Evolutionary conservation across 2,113 vertebrate genomes (phyloP).

Genomic region (Xyrauchen texanus): DNA sequence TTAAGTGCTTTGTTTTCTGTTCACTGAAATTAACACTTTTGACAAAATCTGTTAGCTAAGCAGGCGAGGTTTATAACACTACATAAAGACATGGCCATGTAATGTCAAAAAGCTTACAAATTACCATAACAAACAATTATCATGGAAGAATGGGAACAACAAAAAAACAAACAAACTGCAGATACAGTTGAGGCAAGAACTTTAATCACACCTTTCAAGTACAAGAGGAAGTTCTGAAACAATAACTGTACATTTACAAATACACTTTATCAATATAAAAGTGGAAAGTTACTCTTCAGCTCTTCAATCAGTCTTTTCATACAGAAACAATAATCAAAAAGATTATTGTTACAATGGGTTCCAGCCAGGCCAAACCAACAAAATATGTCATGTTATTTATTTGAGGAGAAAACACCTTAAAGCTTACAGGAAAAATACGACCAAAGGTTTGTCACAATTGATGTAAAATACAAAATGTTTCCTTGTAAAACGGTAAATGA

Average conservation of each 20-base stretch:
- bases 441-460: background rate
- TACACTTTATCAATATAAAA: constrained; percentile 50
- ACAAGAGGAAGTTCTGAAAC: constrained; percentile 36
- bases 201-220: constrained; percentile 49
- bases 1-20: too few species aligned
- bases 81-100: background rate
- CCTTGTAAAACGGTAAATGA: background rate
- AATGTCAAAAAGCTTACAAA: background rate
- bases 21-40: too few species aligned
- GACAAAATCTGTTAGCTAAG: too few species aligned
- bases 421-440: constrained; percentile 22
- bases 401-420: constrained; percentile 24
- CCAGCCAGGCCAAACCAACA: constrained; percentile 21
- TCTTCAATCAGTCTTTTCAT: constrained; percentile 23
- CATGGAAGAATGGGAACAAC: background rate
- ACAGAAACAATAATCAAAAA: background rate
- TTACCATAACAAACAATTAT: background rate
- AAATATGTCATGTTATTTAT: constrained; percentile 36
- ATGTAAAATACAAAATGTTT: constrained; percentile 20
- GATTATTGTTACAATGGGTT: constrained; percentile 8
- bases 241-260: constrained; percentile 41
- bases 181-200: constrained; percentile 4
- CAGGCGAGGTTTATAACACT: background rate
- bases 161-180: background rate
- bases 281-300: constrained; percentile 19